Base-by-base conservation (phyloP, 2,888 invertebrate genomes). In the Andrena minutula region DNA sequence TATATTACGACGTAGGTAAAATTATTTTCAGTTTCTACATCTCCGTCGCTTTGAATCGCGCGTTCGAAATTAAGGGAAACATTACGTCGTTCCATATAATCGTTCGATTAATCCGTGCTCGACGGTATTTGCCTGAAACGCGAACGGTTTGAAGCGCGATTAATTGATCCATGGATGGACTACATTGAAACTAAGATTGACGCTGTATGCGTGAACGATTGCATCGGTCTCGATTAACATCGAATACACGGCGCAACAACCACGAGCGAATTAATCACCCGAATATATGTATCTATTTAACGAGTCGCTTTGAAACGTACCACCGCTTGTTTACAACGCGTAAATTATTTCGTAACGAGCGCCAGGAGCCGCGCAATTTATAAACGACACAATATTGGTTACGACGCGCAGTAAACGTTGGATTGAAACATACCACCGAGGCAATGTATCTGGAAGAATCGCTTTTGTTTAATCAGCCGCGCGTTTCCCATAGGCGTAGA, bases 181-280 rank as follows among this genome's bases (percentile, higher is more conserved):
- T 20, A 56, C 56, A 68, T 47, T 41, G 53, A 47, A 56, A 63
- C n/a, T 82, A 81, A 81, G 69, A 70, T 47, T 41, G 63, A 73
- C 82, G 66, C 41, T 35, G 35, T 63, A 64, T 41, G 32, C 12
- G n/a, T 51, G 26, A 71, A 66, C 63, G 72, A 71, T 68, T 69
- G 66, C 77, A 82, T 83, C 77, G 73, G 74, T 82, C 77, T 77
- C 70, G 65, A 82, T 83, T 82, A 82, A 77, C 82, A 70, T 41
- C 16, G 66, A 82, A 70, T 65, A 56, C 47, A 53, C 32, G 23
- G 32, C 49, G 30, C 64, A 23, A 41, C 56, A 23, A 35, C 72
- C 66, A 56, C 69, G 51, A 41, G 32, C 16, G 68, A 76, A 82
- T 83, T 82, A 83, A 82, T 76, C 76, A 70, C 61, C 28, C 20